Conservation (phyloP, 2,113 vertebrate genomes). For the Halcyon malimbica region DNA sequence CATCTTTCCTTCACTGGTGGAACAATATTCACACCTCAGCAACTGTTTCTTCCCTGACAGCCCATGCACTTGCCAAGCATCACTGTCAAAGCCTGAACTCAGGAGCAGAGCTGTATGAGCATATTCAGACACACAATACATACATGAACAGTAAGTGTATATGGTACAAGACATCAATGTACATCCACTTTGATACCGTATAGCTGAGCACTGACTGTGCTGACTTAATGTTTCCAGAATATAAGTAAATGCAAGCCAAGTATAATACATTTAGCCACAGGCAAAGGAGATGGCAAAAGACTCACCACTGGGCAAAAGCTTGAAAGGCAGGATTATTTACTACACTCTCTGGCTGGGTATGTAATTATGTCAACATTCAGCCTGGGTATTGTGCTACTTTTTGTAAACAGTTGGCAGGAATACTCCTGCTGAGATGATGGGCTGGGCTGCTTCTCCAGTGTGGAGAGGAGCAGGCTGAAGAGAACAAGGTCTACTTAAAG, state of each 20-base stretch:
- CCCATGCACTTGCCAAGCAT: neutral
- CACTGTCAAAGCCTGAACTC: neutral
- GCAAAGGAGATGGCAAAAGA: slow-evolving; percentile 45
- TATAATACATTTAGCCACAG: slow-evolving; percentile 33
- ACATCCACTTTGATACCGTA: neutral
- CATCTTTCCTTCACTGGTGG: neutral
- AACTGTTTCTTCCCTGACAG: neutral
- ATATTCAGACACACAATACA: neutral
- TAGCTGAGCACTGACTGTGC: neutral
- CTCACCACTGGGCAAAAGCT: slow-evolving; percentile 53
- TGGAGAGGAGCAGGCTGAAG: neutral
- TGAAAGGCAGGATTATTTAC: slow-evolving; percentile 66
- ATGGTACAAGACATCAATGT: neutral
- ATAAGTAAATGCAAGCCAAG: slow-evolving; percentile 21
- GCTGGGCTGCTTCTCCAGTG: slow-evolving; percentile 15
- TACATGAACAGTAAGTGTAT: neutral
- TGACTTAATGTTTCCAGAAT: neutral
- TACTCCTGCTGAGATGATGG: slow-evolving; percentile 27
- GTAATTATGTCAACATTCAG: slow-evolving; percentile 61
- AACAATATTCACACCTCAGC: neutral
- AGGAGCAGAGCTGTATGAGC: neutral
- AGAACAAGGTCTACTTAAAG: neutral
- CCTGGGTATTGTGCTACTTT: slow-evolving; percentile 63
- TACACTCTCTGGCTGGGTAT: slow-evolving; percentile 42
- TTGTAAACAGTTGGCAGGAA: slow-evolving; percentile 67